A percentile compares a stretch with the other conserved stretches of the same genome.
These are phyloP conservation scores for Dilophus febrilis DNA, from an alignment of 2,888 invertebrate species.

Conservation along the genomic window DNA sequence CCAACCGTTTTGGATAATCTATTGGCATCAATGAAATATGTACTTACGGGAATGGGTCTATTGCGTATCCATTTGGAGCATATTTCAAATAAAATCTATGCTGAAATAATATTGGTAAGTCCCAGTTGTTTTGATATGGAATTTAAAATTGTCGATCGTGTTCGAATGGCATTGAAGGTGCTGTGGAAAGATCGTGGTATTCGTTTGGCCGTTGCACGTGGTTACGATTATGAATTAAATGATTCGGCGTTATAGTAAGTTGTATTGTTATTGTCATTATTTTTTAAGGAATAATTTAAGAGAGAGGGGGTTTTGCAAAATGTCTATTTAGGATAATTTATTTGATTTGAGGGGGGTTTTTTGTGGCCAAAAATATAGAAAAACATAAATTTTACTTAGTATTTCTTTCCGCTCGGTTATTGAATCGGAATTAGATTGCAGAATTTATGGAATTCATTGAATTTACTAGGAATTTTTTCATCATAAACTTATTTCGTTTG, in stretches of 20 bases:
- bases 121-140: conserved; percentile 38
- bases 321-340: too few relatives aligned
- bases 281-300: too few relatives aligned
- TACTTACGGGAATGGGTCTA: conserved; percentile 45
- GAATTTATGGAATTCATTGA: too few relatives aligned
- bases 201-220: conserved; percentile 41
- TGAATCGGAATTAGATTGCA: too few relatives aligned
- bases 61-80: conserved; percentile 43
- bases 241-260: conserved; percentile 48
- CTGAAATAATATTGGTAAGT: conserved; percentile 33
- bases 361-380: too few relatives aligned
- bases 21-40: conserved; percentile 48
- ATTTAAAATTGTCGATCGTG: conserved; percentile 34
- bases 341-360: too few relatives aligned
- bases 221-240: conserved; percentile 48
- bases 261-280: conserved; percentile 14
- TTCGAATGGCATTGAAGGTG: conserved; percentile 35
- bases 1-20: conserved; percentile 47
- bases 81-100: conserved; percentile 38
- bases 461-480: too few relatives aligned
- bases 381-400: too few relatives aligned
- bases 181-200: conserved; percentile 47
- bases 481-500: too few relatives aligned
- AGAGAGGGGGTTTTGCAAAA: too few relatives aligned
- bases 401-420: too few relatives aligned